Conservation (phyloP, 2,888 invertebrate species). For the Coremacera marginata region DNA sequence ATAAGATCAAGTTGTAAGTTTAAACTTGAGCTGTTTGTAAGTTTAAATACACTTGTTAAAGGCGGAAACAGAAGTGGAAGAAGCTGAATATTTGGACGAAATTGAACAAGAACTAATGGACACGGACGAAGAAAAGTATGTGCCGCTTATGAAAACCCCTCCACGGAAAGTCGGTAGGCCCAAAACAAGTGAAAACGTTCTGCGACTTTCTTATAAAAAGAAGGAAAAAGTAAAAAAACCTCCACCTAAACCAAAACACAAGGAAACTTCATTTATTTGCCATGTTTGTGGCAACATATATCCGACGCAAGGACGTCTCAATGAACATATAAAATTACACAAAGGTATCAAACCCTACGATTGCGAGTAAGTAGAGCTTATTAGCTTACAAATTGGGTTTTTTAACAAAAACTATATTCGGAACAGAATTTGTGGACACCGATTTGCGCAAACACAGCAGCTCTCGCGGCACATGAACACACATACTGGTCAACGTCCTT, state of each 20-base stretch:
- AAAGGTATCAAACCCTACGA: conserved; percentile 66
- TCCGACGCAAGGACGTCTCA: conserved; percentile 65
- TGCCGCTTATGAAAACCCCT: conserved; percentile 44
- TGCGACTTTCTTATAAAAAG: background rate
- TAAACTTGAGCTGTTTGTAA: no score
- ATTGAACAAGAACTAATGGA: conserved; percentile 52
- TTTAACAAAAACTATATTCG: conserved; percentile 3
- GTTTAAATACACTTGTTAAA: background rate
- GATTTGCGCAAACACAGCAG: conserved; percentile 67
- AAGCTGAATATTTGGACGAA: conserved; percentile 60
- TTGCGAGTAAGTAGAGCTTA: conserved; percentile 63
- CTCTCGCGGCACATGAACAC: conserved; percentile 69
- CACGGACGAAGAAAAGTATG: conserved; percentile 58
- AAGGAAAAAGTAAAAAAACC: conserved; percentile 29
- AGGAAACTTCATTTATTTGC: conserved; percentile 63
- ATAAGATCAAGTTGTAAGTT: background rate
- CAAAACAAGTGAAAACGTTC: conserved; percentile 34
- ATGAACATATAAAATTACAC: conserved; percentile 67
- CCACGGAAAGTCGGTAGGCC: conserved; percentile 10
- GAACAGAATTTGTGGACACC: conserved; percentile 65
- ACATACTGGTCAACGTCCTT: conserved; percentile 68
- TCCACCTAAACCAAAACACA: conserved; percentile 46
- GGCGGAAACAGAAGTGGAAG: conserved; percentile 44
- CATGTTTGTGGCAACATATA: conserved; percentile 68
- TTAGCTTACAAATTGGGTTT: no score